Base-by-base conservation (phyloP, 2,797 vertebrate genomes). In the Pangasius mekongensis region DNA sequence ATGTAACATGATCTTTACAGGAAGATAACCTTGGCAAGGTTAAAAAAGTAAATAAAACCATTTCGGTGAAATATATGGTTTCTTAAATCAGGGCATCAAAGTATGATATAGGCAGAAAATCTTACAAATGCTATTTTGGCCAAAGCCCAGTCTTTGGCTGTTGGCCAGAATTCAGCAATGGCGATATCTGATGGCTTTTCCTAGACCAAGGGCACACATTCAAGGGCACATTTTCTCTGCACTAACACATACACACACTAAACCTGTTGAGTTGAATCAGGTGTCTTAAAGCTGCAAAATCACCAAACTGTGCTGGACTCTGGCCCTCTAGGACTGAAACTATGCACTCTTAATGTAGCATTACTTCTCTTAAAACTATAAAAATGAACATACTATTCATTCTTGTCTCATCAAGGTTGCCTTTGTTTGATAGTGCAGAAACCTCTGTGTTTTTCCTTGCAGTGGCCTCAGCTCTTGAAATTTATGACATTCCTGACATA, bases 401-500 rank as follows among this genome's bases (percentile, higher is more conserved):
- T 49, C 22, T 47, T 60, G 60, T 71, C 67, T 77, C 81, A 85
- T 90, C 73, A 90, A 90, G 84, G 86, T 91, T 47, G 89, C 89
- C 88, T 88, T 86, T 91, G 89, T 89, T 88, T 87, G 81, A 84
- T 74, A 88, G 84, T 83, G 84, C 84, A 83, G 87, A 67, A 85
- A 78, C 54, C 20, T 69, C 83, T 49, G 77, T 84, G 85, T 88
- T 83, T 88, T 84, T 86, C 78, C 74, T 60, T 78, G 86, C 62
- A 83, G 33, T 80, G 78, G 88, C 76, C 88, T 84, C 87, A 7
- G 33, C 33, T 49, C 78, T 76, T 58, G 85, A 88, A 85, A 92
- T 92, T 92, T 92, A 92, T 89, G 83, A 90, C 85, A 71, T 88
- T 84, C 73, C 74, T 88, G 82, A 89, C 71, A 58, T 74, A 43